A percentile compares a stretch with the other conserved stretches of the same genome.
These are phyloP conservation scores for Nycticebus coucang DNA, from an alignment of 2,113 vertebrate species.

Conservation along the genomic window DNA sequence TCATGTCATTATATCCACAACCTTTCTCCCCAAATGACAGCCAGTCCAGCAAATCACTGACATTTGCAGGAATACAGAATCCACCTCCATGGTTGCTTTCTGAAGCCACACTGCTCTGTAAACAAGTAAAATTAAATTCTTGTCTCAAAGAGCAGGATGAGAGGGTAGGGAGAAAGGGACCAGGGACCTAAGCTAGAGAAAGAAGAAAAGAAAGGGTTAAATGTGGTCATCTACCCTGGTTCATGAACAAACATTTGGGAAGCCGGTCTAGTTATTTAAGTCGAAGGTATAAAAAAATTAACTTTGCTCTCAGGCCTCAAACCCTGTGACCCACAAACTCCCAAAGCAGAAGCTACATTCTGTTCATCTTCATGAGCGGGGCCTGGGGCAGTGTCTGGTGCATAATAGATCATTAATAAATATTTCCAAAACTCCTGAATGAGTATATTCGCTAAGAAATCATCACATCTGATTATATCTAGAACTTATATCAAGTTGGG, in stretches of 20 bases:
- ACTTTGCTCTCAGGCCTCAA: background rate
- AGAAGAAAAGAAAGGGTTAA: background rate
- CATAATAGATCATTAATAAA: background rate
- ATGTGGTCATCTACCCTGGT: background rate
- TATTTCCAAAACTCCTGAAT: background rate
- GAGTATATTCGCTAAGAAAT: background rate
- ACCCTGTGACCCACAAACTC: background rate
- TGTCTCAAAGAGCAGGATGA: background rate
- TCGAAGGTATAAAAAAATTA: background rate
- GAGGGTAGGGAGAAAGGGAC: background rate
- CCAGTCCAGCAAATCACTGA: background rate
- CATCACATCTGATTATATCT: background rate
- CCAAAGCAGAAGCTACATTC: background rate
- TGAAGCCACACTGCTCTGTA: background rate
- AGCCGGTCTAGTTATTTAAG: background rate
- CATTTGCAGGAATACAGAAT: background rate
- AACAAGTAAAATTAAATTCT: background rate
- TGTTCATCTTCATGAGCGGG: background rate
- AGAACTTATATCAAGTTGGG: background rate
- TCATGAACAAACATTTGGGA: background rate
- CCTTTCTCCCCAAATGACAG: background rate
- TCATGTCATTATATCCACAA: background rate
- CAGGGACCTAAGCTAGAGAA: background rate
- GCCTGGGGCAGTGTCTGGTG: background rate
- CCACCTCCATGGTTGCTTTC: background rate